phyloP scores from a whole-genome alignment of 2,113 vertebrate genomes.

The Clinocottus analis region DNA sequence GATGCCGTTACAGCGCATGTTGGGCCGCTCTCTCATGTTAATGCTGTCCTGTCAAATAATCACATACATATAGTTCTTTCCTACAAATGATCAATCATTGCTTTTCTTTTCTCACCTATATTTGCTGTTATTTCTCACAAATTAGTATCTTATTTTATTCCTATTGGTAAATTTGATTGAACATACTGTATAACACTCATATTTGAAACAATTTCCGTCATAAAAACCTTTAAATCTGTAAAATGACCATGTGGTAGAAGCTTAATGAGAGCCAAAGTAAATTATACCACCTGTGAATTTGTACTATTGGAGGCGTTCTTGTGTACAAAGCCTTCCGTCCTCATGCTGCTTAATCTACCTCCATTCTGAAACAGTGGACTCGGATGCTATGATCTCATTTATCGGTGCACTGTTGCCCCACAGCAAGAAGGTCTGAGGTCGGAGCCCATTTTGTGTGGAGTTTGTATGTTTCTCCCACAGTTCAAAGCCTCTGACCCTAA shows the following conservation, averaged over 20 bases:
- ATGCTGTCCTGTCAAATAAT: not conserved
- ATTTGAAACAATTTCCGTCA: not conserved
- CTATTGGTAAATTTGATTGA: not conserved
- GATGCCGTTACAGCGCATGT: not conserved
- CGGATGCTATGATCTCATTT: not conserved
- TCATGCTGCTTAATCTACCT: slow-evolving; percentile 18
- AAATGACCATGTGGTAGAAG: not conserved
- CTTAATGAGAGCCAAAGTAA: not conserved
- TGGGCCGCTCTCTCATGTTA: not conserved
- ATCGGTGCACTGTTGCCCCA: not conserved
- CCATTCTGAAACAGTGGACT: no score
- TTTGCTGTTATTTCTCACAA: not conserved
- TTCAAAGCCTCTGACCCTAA: not conserved
- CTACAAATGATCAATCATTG: not conserved
- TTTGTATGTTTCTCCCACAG: not conserved
- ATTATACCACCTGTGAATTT: not conserved
- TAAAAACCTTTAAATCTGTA: not conserved
- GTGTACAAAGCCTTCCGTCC: not conserved
- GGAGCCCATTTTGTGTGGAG: slow-evolving; percentile 1
- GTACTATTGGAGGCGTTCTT: not conserved
- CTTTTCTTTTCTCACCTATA: not conserved
- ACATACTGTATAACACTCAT: not conserved
- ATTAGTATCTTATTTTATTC: not conserved
- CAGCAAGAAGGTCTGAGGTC: not conserved
- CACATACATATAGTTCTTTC: not conserved